Conservation (phyloP, 2,797 vertebrate genomes). For the Characodon lateralis region DNA sequence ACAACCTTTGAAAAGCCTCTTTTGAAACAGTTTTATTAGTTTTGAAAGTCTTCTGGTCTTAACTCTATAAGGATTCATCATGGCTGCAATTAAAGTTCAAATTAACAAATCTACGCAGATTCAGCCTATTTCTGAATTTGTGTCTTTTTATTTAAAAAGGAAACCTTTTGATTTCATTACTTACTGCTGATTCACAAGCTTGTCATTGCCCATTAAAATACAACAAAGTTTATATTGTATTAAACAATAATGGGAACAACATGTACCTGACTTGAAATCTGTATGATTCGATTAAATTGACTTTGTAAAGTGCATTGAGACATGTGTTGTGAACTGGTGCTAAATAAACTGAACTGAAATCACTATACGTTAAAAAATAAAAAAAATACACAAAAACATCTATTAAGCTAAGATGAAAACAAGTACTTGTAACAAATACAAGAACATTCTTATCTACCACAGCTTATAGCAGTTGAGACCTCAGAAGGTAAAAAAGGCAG, state of each 20-base stretch:
- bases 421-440: background rate
- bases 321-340: too few relatives aligned
- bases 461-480: background rate
- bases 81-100: background rate
- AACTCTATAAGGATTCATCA: background rate
- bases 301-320: too few relatives aligned
- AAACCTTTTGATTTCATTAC: background rate
- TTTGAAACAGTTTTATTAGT: background rate
- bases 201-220: background rate
- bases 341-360: too few relatives aligned
- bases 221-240: background rate
- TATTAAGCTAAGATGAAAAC: background rate
- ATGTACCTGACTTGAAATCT: too few relatives aligned
- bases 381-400: background rate
- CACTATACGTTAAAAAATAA: background rate
- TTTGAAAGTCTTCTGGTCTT: background rate
- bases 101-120: background rate
- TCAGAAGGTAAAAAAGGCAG: conserved; percentile 4
- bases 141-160: background rate
- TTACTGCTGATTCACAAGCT: background rate
- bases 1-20: background rate
- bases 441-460: background rate
- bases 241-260: background rate
- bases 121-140: background rate
- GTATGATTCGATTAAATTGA: too few relatives aligned